Evolutionary conservation across 2,113 vertebrate species (phyloP).

Genomic region (Cyprinodon brontotheroides): DNA sequence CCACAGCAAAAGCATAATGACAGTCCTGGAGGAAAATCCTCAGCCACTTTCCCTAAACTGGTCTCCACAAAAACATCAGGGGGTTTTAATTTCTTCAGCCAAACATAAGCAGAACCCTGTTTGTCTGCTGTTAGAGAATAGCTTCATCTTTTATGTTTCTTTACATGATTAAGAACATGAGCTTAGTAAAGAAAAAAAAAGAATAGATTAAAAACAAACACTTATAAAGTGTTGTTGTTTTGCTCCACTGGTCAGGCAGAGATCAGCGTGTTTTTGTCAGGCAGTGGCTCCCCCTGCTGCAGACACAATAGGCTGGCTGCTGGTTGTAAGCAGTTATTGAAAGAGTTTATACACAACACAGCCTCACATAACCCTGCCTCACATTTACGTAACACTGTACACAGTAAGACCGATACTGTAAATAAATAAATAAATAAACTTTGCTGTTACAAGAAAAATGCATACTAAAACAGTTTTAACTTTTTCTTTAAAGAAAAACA

Average conservation of each 20-base stretch:
- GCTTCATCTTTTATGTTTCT: slow-evolving; percentile 72
- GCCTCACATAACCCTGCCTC: slow-evolving; percentile 1
- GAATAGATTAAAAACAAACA: slow-evolving; percentile 5
- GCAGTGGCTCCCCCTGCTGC: slow-evolving; percentile 79
- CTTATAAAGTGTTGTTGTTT: slow-evolving; percentile 16
- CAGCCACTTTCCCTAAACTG: slow-evolving; percentile 60
- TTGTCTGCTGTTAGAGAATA: slow-evolving; percentile 41
- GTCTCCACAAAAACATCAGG: slow-evolving; percentile 49
- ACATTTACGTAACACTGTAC: slow-evolving; percentile 3
- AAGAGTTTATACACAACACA: slow-evolving; percentile 39
- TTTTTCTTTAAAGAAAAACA: too few species aligned
- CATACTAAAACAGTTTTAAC: neutral
- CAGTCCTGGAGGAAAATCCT: slow-evolving; percentile 71
- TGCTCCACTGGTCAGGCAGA: slow-evolving; percentile 22
- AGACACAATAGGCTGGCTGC: slow-evolving; percentile 8
- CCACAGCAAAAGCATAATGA: slow-evolving; percentile 69
- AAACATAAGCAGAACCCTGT: slow-evolving; percentile 55
- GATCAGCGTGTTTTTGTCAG: slow-evolving; percentile 54
- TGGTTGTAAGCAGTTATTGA: slow-evolving; percentile 26
- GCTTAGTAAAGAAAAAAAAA: neutral
- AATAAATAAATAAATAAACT: neutral
- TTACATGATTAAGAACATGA: slow-evolving; percentile 62
- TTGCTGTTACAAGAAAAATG: neutral
- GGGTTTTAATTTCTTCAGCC: slow-evolving; percentile 61
- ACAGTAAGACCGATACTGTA: neutral